Evolutionary conservation across 2,113 vertebrate species (phyloP).

Genomic region (Oxyura jamaicensis): DNA sequence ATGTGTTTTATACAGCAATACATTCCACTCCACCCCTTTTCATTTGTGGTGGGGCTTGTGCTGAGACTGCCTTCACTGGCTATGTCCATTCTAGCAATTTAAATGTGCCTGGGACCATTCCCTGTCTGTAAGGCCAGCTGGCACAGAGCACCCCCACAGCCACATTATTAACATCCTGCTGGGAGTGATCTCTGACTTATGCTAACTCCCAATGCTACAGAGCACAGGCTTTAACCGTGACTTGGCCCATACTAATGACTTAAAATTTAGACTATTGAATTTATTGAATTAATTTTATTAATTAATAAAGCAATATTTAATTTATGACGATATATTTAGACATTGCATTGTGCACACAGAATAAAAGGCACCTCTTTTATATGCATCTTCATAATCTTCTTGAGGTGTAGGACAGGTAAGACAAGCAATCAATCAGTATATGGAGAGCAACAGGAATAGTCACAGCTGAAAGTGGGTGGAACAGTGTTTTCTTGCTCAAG

Average conservation of each 20-base stretch:
- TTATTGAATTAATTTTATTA: not conserved
- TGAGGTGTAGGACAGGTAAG: not conserved
- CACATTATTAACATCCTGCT: not conserved
- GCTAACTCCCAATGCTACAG: not conserved
- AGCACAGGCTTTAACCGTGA: not conserved
- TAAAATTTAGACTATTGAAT: not conserved
- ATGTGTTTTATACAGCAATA: not conserved
- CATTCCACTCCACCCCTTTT: not conserved
- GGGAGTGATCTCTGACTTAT: not conserved
- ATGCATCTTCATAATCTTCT: not conserved
- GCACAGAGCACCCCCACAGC: not conserved
- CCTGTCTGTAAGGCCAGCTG: not conserved
- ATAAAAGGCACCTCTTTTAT: not conserved
- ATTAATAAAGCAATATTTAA: not conserved
- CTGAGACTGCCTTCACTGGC: not conserved
- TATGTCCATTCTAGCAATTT: not conserved
- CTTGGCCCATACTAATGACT: not conserved
- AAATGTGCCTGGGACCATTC: not conserved
- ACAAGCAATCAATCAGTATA: not conserved
- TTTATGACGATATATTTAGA: not conserved
- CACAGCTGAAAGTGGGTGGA: not conserved
- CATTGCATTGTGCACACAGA: not conserved
- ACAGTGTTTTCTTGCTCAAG: not conserved
- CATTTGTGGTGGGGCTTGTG: not conserved
- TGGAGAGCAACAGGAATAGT: not conserved